Conservation (phyloP, 2,797 vertebrate genomes). For the Mastacembelus armatus region DNA sequence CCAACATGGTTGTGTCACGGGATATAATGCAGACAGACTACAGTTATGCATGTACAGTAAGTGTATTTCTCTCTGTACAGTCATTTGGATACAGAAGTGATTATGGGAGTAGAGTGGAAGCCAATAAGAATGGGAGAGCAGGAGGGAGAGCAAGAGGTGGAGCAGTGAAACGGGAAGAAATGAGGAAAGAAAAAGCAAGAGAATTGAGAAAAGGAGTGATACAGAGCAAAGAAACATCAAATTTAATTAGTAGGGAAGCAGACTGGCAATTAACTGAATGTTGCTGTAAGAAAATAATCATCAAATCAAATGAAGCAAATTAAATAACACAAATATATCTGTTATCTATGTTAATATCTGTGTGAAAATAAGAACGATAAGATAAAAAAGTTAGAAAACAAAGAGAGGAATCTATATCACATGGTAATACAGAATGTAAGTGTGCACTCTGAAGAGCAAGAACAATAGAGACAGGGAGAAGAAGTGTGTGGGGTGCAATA, state of each 20-base stretch:
- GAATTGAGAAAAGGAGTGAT: not conserved
- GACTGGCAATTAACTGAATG: not conserved
- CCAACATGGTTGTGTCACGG: no score
- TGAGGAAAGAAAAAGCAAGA: no score
- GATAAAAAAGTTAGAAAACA: not conserved
- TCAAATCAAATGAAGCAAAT: not conserved
- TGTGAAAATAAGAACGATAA: not conserved
- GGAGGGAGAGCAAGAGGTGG: not conserved
- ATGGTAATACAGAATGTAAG: conserved; percentile 13
- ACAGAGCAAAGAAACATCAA: not conserved
- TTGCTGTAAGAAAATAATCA: not conserved
- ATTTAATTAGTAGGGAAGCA: no score
- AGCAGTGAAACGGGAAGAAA: no score
- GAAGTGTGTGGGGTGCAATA: conserved; percentile 55
- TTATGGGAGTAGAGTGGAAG: no score
- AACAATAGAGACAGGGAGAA: conserved; percentile 44
- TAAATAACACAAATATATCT: no score
- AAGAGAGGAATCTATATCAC: not conserved
- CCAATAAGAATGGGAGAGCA: not conserved
- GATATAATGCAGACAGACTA: no score
- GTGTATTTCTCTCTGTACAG: not conserved
- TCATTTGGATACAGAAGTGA: not conserved
- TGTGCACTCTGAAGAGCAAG: conserved; percentile 15
- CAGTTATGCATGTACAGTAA: no score
- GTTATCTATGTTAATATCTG: not conserved